Evolutionary conservation across 2,797 vertebrate species (phyloP), one percentile per base, ranked within the genome.

Genomic region (Darevskia mixta): DNA sequence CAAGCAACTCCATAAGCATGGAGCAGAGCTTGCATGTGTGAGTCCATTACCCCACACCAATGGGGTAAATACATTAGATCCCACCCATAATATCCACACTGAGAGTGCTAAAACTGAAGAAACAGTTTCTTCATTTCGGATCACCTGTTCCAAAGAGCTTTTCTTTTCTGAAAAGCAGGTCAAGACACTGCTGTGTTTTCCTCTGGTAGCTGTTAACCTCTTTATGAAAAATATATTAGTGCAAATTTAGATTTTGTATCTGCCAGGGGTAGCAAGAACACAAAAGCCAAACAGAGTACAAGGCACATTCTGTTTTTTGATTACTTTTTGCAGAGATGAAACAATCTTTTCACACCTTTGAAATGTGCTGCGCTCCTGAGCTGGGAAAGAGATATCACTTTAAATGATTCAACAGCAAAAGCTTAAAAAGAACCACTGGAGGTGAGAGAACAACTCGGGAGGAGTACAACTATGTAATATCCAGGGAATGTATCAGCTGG

Each of bases 231-330:
- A 0, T 43, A 67, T 25, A 82, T 91, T 73, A 87, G 2, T 32
- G 90, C 20, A 92, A 73, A n/a, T 89, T 89, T 32, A 85, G 32
- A 43, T 61, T 92, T 91, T 91, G 18, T 87, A 80, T 4, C 17
- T 69, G 69, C 15, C 45, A 1, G 6, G 23, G 0, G 1, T 32
- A 7, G 5, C 45, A 90, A 49, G 89, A 87, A 67, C 11, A 79
- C 0, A 11, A 86, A 84, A 55, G 35, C 0, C 69, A 85, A 82
- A 79, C 0, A 7, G 58, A 87, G 79, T 27, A 58, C 32, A 72
- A 1, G 1, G 3, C 29, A 1, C 23, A 1, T 1, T 66, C 38
- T 66, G 20, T 35, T 49, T 49, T 84, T 93, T 83, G 79, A 0
- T 9, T 81, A 1, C 80, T n/a, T 55, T 85, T 89, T 2, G 43